A percentile compares a stretch with the other conserved stretches of the same genome.
Conservation (phyloP, 2,888 invertebrate species). For the Ptilodon capucinus region DNA sequence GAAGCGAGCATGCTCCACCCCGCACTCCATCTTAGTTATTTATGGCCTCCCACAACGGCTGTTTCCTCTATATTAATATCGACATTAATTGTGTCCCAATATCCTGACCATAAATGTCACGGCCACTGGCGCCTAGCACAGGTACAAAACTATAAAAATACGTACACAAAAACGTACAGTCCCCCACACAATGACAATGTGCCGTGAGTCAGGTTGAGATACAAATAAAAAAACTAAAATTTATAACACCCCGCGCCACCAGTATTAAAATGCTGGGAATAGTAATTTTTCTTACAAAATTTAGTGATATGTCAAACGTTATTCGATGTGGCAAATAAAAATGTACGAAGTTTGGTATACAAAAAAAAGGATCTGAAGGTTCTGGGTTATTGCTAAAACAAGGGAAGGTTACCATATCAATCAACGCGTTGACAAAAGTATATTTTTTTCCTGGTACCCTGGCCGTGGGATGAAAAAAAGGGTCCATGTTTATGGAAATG, state of each 20-base stretch:
- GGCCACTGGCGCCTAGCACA: conserved; percentile 79
- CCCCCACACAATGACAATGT: conserved; percentile 71
- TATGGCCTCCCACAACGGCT: conserved; percentile 60
- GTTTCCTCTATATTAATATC: conserved; percentile 78
- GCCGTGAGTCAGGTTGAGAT: conserved; percentile 55
- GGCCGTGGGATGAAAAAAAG: conserved; percentile 70
- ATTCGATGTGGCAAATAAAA: conserved; percentile 79
- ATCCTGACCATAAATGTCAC: conserved; percentile 79
- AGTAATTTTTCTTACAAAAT: conserved; percentile 79
- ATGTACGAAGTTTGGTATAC: conserved; percentile 63
- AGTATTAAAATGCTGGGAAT: conserved; percentile 73
- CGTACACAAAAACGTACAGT: conserved; percentile 67
- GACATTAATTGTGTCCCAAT: conserved; percentile 79
- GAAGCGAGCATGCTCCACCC: conserved; percentile 49
- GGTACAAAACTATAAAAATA: conserved; percentile 71
- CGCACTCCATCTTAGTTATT: conserved; percentile 64
- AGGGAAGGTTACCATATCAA: conserved; percentile 80
- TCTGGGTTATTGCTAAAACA: conserved; percentile 80
- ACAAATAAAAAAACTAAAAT: conserved; percentile 72
- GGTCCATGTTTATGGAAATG: conserved; percentile 75
- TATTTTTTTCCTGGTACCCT: conserved; percentile 58
- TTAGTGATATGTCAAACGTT: conserved; percentile 81
- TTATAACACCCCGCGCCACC: conserved; percentile 76
- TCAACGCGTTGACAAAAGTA: conserved; percentile 80
- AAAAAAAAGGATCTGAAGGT: conserved; percentile 57